Conservation (phyloP, 2,113 vertebrate species). For the Myiozetetes cayanensis region DNA sequence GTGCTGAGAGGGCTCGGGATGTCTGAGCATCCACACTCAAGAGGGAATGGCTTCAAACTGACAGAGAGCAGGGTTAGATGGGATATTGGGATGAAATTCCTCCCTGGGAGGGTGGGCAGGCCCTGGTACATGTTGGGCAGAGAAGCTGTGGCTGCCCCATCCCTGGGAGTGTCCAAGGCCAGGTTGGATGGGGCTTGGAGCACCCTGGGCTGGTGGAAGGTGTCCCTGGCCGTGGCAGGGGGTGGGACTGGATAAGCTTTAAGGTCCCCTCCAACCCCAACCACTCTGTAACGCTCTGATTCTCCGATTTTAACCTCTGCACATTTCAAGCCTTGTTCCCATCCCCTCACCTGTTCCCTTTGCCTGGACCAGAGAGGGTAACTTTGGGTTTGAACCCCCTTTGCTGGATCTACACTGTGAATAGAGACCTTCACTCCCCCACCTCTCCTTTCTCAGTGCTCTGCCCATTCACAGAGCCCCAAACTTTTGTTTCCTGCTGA, state of each 20-base stretch:
- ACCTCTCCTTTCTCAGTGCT: background rate
- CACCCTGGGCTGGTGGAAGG: accelerated
- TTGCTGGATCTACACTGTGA: background rate
- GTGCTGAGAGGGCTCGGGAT: accelerated
- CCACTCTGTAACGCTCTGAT: background rate
- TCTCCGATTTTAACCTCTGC: background rate
- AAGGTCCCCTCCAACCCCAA: background rate
- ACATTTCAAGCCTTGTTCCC: background rate
- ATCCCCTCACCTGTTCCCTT: background rate
- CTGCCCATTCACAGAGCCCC: background rate
- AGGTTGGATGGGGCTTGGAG: accelerated
- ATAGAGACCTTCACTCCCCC: background rate
- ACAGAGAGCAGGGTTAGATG: background rate
- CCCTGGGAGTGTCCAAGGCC: background rate
- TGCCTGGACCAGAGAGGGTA: background rate
- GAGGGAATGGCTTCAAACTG: background rate
- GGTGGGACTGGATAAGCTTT: background rate
- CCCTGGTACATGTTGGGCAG: no score
- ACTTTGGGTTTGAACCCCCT: background rate
- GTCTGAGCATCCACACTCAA: background rate
- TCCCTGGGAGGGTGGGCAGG: background rate
- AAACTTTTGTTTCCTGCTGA: background rate
- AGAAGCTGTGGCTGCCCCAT: background rate
- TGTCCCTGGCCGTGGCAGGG: background rate
- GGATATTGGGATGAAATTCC: background rate